Base-by-base conservation (phyloP, 2,888 invertebrate genomes). In the Taphrorychus bicolor region DNA sequence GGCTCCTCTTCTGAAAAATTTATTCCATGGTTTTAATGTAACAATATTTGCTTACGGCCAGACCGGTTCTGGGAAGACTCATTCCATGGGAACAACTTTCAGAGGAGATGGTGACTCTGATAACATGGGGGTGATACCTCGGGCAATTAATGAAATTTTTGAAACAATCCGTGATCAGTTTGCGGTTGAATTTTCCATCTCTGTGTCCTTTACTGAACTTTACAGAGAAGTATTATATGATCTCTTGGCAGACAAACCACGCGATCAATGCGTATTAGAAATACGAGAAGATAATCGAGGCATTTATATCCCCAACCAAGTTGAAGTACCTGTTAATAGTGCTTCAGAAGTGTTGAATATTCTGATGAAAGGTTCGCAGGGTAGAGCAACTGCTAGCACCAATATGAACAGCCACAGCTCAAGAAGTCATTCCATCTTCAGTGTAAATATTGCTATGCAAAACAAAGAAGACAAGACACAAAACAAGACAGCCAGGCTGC, bases 1-100 rank as follows among this genome's bases (percentile, higher is more conserved):
- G 0, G 86, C 88, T 73, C 85, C 86, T 11, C 87, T 95, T 70
- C 85, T 96, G 18, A 83, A 85, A 2, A 91, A 89, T 76, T 83
- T 95, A n/a, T 93, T 95, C 79, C 87, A 91, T 85, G 94, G 75
- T 95, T 0, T 97, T 78, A 97, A 97, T 85, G 92, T 95, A 0
- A 97, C 97, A 2, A 93, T 97, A 62, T 80, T 97, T 59, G 97
- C 97, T 0, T 97, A 97, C 82, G 97, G 97, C 0, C 97, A 97
- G 82, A 97, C 97, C 0, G 97, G 95, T 0, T 95, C 95, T 42
- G 96, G 97, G 0, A 97, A 97, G 82, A 97, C 97, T 0, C 90
- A 91, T 80, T 93, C 95, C 0, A 97, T 97, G 97, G 97, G 96
- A 0, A 94, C 94, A 0, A 87, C 89, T 54, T 91, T 91, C 72